Evolutionary conservation across 2,888 invertebrate species (phyloP).

Genomic region (Noctua comes): DNA sequence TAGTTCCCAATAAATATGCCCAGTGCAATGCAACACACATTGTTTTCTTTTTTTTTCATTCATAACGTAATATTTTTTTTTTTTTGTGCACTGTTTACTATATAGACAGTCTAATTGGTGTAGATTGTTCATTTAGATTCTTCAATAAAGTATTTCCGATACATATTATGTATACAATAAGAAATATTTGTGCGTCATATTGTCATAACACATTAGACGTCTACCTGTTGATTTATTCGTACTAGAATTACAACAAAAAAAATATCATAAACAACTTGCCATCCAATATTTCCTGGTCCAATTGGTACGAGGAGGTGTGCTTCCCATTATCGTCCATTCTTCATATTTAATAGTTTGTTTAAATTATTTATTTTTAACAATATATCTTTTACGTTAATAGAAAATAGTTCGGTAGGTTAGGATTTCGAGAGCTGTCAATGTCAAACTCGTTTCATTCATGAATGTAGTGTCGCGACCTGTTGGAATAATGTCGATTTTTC

Average conservation of each 20-base stretch:
- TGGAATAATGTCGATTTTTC: background rate
- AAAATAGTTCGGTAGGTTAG: slow-evolving; percentile 76
- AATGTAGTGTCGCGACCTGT: slow-evolving; percentile 32
- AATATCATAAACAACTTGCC: slow-evolving; percentile 75
- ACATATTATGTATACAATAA: slow-evolving; percentile 52
- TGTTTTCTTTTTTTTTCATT: background rate
- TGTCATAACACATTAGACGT: slow-evolving; percentile 66
- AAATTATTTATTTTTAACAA: slow-evolving; percentile 74
- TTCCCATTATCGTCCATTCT: slow-evolving; percentile 89
- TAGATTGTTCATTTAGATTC: slow-evolving; percentile 15
- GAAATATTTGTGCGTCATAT: slow-evolving; percentile 70
- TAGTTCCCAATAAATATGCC: background rate
- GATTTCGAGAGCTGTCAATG: slow-evolving; percentile 61
- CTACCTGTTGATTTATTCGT: slow-evolving; percentile 71
- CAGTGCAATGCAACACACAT: slow-evolving; percentile 17
- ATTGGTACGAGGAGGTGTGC: slow-evolving; percentile 85
- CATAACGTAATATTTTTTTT: background rate
- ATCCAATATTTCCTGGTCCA: slow-evolving; percentile 88
- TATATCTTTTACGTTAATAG: slow-evolving; percentile 75
- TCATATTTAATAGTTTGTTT: slow-evolving; percentile 85
- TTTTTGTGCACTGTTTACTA: background rate
- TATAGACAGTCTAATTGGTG: slow-evolving; percentile 13
- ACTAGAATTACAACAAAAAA: slow-evolving; percentile 72
- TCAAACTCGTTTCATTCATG: slow-evolving; percentile 48
- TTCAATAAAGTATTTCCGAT: slow-evolving; percentile 40